These are phyloP conservation scores for Tauraco erythrolophus DNA, from an alignment of 2,113 vertebrate species.

Conservation along the genomic window DNA sequence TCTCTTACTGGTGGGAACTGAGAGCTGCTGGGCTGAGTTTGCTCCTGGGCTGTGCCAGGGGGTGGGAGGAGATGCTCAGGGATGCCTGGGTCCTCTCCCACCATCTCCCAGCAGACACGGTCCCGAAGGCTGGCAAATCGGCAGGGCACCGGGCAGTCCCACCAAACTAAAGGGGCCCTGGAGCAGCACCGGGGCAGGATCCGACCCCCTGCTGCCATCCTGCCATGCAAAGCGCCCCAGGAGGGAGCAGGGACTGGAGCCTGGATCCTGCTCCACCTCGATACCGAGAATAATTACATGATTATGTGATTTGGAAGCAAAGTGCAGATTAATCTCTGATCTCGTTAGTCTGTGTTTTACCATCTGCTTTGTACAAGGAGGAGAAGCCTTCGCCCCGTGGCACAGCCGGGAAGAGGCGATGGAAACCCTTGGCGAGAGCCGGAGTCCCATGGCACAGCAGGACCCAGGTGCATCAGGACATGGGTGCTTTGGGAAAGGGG, in stretches of 20 bases:
- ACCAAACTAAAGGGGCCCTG: fast-evolving
- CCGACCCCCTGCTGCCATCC: background rate
- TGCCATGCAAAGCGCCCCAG: background rate
- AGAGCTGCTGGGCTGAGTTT: background rate
- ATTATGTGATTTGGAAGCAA: constrained; percentile 48
- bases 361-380: constrained; percentile 40
- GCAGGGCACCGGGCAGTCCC: background rate
- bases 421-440: background rate
- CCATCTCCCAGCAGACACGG: fast-evolving
- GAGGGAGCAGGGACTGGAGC: background rate
- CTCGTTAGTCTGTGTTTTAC: constrained; percentile 25
- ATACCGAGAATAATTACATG: constrained; percentile 23
- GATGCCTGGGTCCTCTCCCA: background rate
- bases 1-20: background rate
- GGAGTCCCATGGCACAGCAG: background rate
- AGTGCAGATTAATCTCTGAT: constrained; percentile 61
- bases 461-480: background rate
- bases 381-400: background rate
- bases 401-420: background rate
- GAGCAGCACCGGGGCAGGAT: background rate
- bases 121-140: background rate
- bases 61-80: background rate
- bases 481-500: background rate
- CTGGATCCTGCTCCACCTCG: background rate
- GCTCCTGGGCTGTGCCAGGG: background rate